phyloP scores from a whole-genome alignment of 1,140 invertebrate genomes.

The Palaemon carinicauda region DNA sequence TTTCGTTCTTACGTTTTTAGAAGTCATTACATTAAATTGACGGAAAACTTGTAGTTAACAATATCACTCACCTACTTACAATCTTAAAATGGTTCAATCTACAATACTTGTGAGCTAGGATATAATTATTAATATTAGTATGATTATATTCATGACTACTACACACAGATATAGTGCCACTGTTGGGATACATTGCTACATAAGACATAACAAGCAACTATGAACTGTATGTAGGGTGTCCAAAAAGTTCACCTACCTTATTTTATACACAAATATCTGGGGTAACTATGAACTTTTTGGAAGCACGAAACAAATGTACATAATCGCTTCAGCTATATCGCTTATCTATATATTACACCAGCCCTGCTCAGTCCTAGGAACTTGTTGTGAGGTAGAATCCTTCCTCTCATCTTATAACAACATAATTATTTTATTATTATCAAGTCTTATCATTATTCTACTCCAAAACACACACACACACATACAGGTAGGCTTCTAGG shows the following conservation, averaged over 20 bases:
- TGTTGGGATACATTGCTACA: slow-evolving; percentile 43
- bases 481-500: too few relatives aligned
- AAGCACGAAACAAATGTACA: too few relatives aligned
- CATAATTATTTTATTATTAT: background rate
- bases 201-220: slow-evolving; percentile 22
- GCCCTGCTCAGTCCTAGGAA: slow-evolving; percentile 54
- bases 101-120: slow-evolving; percentile 49
- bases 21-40: background rate
- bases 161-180: slow-evolving; percentile 53
- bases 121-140: background rate
- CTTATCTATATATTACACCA: slow-evolving; percentile 27
- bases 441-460: background rate
- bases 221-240: background rate
- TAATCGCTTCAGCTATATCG: background rate
- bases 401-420: slow-evolving; percentile 3
- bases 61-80: background rate
- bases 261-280: background rate
- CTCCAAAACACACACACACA: too few relatives aligned
- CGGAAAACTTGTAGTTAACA: background rate
- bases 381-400: slow-evolving; percentile 57
- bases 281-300: background rate
- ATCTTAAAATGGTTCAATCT: slow-evolving; percentile 7
- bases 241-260: background rate
- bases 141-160: slow-evolving; percentile 37
- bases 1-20: background rate